phyloP scores from a whole-genome alignment of 2,888 invertebrate genomes.

The Leptopterna dolabrata region DNA sequence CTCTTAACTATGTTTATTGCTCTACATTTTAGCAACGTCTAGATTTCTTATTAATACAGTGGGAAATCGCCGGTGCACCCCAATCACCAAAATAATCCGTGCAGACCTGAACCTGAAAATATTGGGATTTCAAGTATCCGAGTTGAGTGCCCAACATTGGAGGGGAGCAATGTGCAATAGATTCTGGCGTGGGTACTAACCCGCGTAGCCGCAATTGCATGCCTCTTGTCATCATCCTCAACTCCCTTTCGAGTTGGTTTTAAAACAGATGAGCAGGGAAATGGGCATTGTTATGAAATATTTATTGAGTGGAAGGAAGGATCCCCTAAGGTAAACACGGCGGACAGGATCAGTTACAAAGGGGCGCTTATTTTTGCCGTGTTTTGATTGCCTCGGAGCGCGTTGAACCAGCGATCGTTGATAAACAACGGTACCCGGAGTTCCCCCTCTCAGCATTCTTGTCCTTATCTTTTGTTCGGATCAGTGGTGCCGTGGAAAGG shows the following conservation, averaged over 20 bases:
- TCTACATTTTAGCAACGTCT: too few relatives aligned
- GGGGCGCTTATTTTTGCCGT: constrained; percentile 34
- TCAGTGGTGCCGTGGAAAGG: neutral
- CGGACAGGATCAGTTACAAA: constrained; percentile 24
- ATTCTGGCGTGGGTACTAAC: neutral
- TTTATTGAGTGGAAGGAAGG: constrained; percentile 37
- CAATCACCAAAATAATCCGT: neutral
- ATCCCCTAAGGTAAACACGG: constrained; percentile 45
- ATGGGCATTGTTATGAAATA: constrained; percentile 31
- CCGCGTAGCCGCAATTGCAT: neutral
- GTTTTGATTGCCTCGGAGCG: constrained; percentile 50
- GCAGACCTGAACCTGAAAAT: neutral
- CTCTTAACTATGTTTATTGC: too few relatives aligned
- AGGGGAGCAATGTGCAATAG: neutral
- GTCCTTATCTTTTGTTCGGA: constrained; percentile 16
- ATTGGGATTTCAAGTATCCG: neutral
- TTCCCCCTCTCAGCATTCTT: constrained; percentile 17
- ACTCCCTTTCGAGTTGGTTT: constrained; percentile 17
- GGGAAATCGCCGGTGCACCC: neutral
- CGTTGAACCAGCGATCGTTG: constrained; percentile 43
- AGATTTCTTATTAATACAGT: too few relatives aligned
- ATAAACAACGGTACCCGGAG: constrained; percentile 30
- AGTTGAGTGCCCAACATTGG: neutral
- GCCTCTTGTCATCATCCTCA: constrained; percentile 4
- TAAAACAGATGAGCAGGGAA: constrained; percentile 17